Evolutionary conservation across 2,113 vertebrate genomes (phyloP).

Genomic region (Bos javanicus): DNA sequence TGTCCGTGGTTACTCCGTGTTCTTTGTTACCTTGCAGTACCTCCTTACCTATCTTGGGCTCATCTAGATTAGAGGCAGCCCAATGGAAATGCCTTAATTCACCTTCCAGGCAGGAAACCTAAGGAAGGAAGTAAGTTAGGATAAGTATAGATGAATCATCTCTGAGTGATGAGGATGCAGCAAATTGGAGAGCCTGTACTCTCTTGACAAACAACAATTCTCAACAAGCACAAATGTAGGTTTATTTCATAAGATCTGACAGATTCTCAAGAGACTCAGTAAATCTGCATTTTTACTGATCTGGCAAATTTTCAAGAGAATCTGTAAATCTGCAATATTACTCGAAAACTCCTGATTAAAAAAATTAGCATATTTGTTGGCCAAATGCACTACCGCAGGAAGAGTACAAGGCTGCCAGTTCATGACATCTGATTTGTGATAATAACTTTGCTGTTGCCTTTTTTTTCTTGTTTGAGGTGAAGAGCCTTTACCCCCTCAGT

Average conservation of each 20-base stretch:
- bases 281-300: neutral
- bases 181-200: neutral
- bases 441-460: neutral
- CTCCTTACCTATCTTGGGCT: neutral
- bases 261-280: neutral
- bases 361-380: neutral
- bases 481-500: neutral
- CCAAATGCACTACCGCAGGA: neutral
- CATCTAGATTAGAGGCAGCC: neutral
- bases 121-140: neutral
- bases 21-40: conserved; percentile 49
- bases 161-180: neutral
- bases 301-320: neutral
- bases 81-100: neutral
- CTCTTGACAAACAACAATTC: neutral
- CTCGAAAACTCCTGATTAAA: neutral
- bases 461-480: neutral
- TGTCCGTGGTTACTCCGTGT: neutral
- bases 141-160: neutral
- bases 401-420: neutral
- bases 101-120: neutral
- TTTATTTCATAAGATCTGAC: conserved; percentile 31
- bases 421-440: neutral
- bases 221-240: neutral
- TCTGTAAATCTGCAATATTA: neutral